phyloP scores from a whole-genome alignment of 1,140 invertebrate species.

The Tyrophagus putrescentiae region DNA sequence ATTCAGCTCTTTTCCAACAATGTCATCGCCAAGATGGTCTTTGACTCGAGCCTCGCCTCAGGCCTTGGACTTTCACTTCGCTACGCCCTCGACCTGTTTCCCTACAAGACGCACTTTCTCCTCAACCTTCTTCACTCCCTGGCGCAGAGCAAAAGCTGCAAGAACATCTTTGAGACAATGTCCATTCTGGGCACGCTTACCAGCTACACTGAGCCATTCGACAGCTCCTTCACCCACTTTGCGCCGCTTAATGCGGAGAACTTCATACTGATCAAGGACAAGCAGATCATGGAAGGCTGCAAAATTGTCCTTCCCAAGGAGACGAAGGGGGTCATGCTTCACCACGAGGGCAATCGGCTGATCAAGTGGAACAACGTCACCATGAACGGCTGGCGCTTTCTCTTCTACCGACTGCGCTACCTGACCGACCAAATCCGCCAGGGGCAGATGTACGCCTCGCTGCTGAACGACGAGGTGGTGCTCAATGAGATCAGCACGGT shows the following conservation, averaged over 20 bases:
- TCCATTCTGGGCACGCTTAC: constrained; percentile 1
- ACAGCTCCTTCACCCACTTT: not conserved
- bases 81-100: constrained; percentile 12
- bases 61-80: constrained; percentile 6
- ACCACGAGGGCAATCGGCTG: not conserved
- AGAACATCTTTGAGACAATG: constrained; percentile 4
- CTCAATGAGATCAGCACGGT: constrained; percentile 9
- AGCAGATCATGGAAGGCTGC: not conserved
- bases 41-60: not conserved
- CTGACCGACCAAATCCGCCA: constrained; percentile 4
- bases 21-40: constrained; percentile 16
- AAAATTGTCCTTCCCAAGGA: constrained; percentile 10
- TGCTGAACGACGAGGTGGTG: constrained; percentile 12
- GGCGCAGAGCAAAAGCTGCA: not conserved
- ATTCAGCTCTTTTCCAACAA: constrained; percentile 7
- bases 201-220: constrained; percentile 6
- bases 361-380: constrained; percentile 16
- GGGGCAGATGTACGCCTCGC: constrained; percentile 4
- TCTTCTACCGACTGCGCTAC: constrained; percentile 12
- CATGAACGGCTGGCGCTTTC: constrained; percentile 16
- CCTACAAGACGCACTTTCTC: constrained; percentile 1
- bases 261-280: not conserved
- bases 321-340: not conserved
- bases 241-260: constrained; percentile 2
- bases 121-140: constrained; percentile 6